Conservation (phyloP, 1,140 invertebrate species). For the Drosophila kurseongensis region DNA sequence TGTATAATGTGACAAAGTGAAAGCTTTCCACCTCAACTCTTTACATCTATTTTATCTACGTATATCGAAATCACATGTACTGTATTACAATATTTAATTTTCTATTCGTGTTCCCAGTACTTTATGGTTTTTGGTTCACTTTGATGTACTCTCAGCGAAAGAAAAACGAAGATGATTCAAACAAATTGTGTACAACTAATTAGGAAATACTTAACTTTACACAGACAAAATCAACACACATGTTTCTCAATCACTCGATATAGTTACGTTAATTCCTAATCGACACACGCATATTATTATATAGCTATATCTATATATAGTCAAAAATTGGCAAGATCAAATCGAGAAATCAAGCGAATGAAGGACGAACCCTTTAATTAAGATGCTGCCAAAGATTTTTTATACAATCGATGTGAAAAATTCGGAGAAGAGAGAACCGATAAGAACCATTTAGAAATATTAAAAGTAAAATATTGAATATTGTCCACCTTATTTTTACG, state of each 20-base stretch:
- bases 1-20: constrained; percentile 60
- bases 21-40: constrained; percentile 64
- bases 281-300: constrained; percentile 16
- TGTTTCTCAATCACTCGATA: constrained; percentile 55
- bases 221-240: constrained; percentile 39
- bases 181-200: constrained; percentile 27
- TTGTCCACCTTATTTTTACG: constrained; percentile 30
- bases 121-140: constrained; percentile 18
- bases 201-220: constrained; percentile 35
- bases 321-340: constrained; percentile 35
- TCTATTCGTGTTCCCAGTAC: constrained; percentile 18
- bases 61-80: constrained; percentile 27
- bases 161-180: constrained; percentile 5
- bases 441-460: constrained; percentile 46
- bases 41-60: constrained; percentile 30
- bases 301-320: constrained; percentile 22
- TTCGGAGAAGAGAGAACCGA: constrained; percentile 9
- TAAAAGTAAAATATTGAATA: constrained; percentile 45
- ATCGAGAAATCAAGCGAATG: constrained; percentile 12
- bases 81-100: constrained; percentile 30
- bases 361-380: constrained; percentile 34
- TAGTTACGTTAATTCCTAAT: constrained; percentile 21
- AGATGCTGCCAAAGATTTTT: constrained; percentile 79
- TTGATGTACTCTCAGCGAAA: constrained; percentile 11
- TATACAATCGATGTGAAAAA: constrained; percentile 56